phyloP scores from a whole-genome alignment of 2,113 vertebrate genomes.

The Ovis aries region ARS-UI_Ramb_v3.0 NC_056068.1:20359001-20359500 shows the following conservation, averaged over 20 bases:
- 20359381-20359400: neutral
- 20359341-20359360: neutral
- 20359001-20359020: neutral
- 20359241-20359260: neutral
- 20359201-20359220: neutral
- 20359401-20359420: neutral
- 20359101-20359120: neutral
- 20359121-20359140: neutral
- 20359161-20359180: neutral
- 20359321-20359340: neutral
- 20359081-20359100: neutral
- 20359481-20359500: neutral
- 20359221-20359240: neutral
- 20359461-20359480: neutral
- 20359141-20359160: neutral
- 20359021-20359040: neutral
- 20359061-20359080: neutral
- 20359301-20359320: neutral
- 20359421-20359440: neutral
- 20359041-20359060: neutral
- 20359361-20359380: neutral
- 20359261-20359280: neutral
- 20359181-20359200: neutral
- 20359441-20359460: neutral
- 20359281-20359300: neutral